Evolutionary conservation across 2,113 vertebrate species (phyloP).

Genomic region (Cranoglanis bouderius): DNA sequence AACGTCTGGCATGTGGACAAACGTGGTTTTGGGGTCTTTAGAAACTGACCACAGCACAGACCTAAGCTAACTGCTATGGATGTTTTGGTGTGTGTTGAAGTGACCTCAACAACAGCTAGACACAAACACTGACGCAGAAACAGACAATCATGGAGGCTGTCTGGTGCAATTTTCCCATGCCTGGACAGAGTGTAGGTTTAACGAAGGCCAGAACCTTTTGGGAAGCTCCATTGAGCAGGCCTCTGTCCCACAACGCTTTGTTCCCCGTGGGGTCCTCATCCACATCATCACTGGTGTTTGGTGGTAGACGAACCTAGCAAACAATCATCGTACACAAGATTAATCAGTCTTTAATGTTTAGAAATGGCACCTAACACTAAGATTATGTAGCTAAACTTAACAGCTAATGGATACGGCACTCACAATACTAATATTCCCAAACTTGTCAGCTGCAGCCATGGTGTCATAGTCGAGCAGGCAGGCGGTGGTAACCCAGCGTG

Average conservation of each 20-base stretch:
- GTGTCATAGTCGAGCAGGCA: slow-evolving; percentile 95
- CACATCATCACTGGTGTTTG: slow-evolving; percentile 96
- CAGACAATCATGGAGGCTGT: slow-evolving; percentile 1
- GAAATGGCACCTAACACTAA: not conserved
- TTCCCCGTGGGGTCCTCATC: slow-evolving; percentile 98
- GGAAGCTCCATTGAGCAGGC: slow-evolving; percentile 94
- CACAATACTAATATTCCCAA: slow-evolving; percentile 96
- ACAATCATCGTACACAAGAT: not conserved
- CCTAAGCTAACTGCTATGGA: slow-evolving; percentile 11
- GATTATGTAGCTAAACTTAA: not conserved
- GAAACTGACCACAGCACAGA: slow-evolving; percentile 34
- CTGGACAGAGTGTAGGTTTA: not conserved
- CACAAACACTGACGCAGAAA: slow-evolving; percentile 44
- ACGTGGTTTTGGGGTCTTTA: slow-evolving; percentile 45
- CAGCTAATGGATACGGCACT: slow-evolving; percentile 41
- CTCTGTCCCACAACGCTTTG: slow-evolving; percentile 97
- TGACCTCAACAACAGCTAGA: slow-evolving; percentile 40
- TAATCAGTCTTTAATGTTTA: not conserved
- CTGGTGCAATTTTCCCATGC: slow-evolving; percentile 6
- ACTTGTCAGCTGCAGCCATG: slow-evolving; percentile 96
- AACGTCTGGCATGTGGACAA: slow-evolving; percentile 38
- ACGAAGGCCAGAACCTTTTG: slow-evolving; percentile 83
- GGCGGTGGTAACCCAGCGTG: slow-evolving; percentile 95
- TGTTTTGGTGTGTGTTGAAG: slow-evolving; percentile 20
- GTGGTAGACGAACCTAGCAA: slow-evolving; percentile 88